Conservation (phyloP, 2,797 vertebrate genomes). For the Phrynocephalus forsythii region DNA sequence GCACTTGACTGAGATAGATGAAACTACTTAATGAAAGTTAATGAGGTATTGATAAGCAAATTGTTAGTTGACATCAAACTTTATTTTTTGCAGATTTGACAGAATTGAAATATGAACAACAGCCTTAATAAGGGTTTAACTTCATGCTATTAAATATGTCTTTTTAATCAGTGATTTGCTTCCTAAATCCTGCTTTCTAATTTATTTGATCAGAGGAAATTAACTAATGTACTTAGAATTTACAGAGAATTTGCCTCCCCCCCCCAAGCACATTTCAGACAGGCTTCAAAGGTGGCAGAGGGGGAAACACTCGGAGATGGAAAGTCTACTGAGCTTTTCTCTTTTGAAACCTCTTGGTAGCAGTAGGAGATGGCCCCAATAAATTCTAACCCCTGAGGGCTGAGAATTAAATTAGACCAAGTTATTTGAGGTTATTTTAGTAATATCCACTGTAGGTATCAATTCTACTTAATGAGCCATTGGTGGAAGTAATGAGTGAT, state of each 20-base stretch:
- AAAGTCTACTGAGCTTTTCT: conserved; percentile 13
- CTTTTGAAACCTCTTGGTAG: neutral
- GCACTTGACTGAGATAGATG: neutral
- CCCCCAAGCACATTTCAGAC: neutral
- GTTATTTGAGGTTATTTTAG: conserved; percentile 6
- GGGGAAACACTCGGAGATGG: neutral
- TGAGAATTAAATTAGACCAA: conserved; percentile 17
- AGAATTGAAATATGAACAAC: conserved; percentile 23
- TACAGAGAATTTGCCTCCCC: conserved; percentile 14
- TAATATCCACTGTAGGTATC: conserved; percentile 7
- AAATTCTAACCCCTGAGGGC: conserved; percentile 8
- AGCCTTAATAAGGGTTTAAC: neutral
- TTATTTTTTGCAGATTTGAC: neutral
- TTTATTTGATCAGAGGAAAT: conserved; percentile 18
- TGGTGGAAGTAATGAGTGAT: neutral
- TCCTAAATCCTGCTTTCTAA: conserved; percentile 27
- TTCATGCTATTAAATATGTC: conserved; percentile 6
- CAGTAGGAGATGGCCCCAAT: conserved; percentile 5
- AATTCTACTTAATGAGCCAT: conserved; percentile 34
- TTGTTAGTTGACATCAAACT: neutral
- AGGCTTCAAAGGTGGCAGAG: neutral
- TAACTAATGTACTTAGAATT: conserved; percentile 31
- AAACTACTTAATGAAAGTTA: neutral
- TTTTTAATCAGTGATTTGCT: conserved; percentile 4
- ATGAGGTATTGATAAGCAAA: neutral